Base-by-base conservation (phyloP, 2,888 invertebrate species). In the Chouioia cunea region DNA sequence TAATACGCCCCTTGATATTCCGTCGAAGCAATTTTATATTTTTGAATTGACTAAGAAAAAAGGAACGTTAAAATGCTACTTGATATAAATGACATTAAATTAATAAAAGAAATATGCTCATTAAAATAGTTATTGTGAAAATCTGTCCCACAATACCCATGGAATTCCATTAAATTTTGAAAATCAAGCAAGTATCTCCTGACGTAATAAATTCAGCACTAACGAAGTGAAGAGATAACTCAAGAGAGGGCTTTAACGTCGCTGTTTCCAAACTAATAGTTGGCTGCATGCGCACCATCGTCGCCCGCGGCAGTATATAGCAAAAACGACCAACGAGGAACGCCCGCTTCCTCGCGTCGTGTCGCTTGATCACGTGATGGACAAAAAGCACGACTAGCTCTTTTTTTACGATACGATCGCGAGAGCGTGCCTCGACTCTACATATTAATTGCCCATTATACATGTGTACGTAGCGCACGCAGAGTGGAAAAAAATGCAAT, bases 191-290 rank as follows among this genome's bases (percentile, higher is more conserved):
- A 36, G 36, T 36, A 36, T 12, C 36, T 36, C 36, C 36, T 36
- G 36, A 12, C 1, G 12, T 10, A 36, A 36, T 36, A 36, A 36
- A 36, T 78, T 76, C 77, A 74, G 76, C 73, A 73, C 74, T 65
- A 76, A 77, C 78, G 78, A 78, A 76, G 76, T 71, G 68, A 76
- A 74, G 74, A 76, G 74, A 76, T 78, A 77, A 73, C 72, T 75
- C 70, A 74, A 77, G 72, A 69, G 36, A 36, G 73, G 74, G 65
- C 74, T 76, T 74, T 74, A 72, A 77, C 36, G 36, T 36, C 36
- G 64, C 58, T 64, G 48, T 66, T 50, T 59, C 63, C 53, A 48
- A 62, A 80, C 76, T 77, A 76, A 79, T 80, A 77, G 78, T 74
- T 77, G 70, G 73, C 71, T 62, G 67, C 64, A 66, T 65, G 59